A percentile compares a stretch with the other conserved stretches of the same genome.
Conservation (phyloP, 2,797 vertebrate genomes). For the Enteromius fasciolatus region DNA sequence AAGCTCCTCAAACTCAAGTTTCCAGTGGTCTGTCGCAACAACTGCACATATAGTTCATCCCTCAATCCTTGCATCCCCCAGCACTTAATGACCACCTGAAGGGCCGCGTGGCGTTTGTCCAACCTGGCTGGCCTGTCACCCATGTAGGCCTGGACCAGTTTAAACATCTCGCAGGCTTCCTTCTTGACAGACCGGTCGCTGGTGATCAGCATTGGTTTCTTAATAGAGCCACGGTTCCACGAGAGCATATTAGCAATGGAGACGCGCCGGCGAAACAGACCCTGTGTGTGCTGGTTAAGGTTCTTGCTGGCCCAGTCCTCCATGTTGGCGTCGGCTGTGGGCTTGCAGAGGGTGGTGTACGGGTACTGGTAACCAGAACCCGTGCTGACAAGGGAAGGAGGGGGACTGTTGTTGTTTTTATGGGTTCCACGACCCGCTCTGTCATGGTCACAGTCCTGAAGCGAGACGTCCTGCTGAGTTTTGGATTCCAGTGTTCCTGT, state of each 20-base stretch:
- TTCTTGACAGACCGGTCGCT: constrained; percentile 79
- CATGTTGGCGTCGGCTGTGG: constrained; percentile 78
- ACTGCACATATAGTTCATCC: constrained; percentile 82
- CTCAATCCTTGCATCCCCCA: constrained; percentile 80
- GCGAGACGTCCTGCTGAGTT: constrained; percentile 62
- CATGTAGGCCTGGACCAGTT: constrained; percentile 84
- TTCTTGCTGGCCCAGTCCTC: constrained; percentile 83
- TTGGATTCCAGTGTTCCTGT: constrained; percentile 69
- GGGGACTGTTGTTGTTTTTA: constrained; percentile 21
- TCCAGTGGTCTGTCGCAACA: constrained; percentile 82
- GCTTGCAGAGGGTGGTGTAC: constrained; percentile 75
- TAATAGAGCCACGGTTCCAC: constrained; percentile 81
- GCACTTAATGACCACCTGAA: constrained; percentile 78
- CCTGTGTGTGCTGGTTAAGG: constrained; percentile 82
- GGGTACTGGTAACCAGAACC: constrained; percentile 71
- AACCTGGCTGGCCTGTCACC: constrained; percentile 78
- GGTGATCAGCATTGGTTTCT: constrained; percentile 83
- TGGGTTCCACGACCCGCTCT: constrained; percentile 9
- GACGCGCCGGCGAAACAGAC: constrained; percentile 79
- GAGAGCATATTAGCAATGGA: constrained; percentile 84
- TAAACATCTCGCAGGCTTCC: constrained; percentile 83
- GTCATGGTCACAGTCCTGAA: constrained; percentile 53
- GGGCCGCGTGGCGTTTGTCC: constrained; percentile 73
- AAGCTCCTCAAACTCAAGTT: constrained; percentile 76
- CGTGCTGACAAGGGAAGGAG: constrained; percentile 57